Evolutionary conservation across 2,888 invertebrate species (phyloP).

Genomic region (Drosophila demipolita): DNA sequence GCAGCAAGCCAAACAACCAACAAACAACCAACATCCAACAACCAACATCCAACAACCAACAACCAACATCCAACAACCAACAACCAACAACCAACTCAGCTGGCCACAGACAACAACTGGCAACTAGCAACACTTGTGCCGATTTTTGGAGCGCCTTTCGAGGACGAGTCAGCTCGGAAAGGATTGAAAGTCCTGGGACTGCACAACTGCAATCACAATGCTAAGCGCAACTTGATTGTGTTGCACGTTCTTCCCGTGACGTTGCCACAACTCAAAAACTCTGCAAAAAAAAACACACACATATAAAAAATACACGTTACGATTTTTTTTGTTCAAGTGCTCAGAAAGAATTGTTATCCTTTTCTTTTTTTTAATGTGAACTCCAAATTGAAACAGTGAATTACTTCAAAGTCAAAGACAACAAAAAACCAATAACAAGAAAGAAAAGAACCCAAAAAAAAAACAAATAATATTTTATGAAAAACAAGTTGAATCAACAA

Average conservation of each 20-base stretch:
- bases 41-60: conserved; percentile 1
- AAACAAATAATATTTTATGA: background rate
- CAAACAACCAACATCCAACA: conserved; percentile 9
- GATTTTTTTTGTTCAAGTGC: conserved; percentile 66
- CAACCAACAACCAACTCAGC: background rate
- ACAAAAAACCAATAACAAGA: conserved; percentile 5
- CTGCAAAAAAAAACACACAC: conserved; percentile 3
- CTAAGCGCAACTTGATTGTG: conserved; percentile 3
- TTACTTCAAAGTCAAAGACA: conserved; percentile 8
- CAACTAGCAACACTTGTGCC: conserved; percentile 14
- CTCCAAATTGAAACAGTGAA: conserved; percentile 38
- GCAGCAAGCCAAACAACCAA: conserved; percentile 24
- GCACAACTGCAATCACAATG: conserved; percentile 10
- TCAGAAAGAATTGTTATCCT: conserved; percentile 34
- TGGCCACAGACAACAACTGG: conserved; percentile 19
- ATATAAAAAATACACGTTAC: conserved; percentile 4
- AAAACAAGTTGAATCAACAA: background rate
- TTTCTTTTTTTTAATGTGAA: conserved; percentile 50
- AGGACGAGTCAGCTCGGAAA: conserved; percentile 12
- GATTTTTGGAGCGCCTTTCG: background rate
- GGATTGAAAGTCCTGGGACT: conserved; percentile 19
- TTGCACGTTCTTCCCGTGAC: conserved; percentile 17
- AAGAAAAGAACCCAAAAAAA: background rate
- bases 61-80: conserved; percentile 5
- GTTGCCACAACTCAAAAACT: conserved; percentile 6